Evolutionary conservation across 2,113 vertebrate genomes (phyloP).

Genomic region (Ceuthmochares aereus): DNA sequence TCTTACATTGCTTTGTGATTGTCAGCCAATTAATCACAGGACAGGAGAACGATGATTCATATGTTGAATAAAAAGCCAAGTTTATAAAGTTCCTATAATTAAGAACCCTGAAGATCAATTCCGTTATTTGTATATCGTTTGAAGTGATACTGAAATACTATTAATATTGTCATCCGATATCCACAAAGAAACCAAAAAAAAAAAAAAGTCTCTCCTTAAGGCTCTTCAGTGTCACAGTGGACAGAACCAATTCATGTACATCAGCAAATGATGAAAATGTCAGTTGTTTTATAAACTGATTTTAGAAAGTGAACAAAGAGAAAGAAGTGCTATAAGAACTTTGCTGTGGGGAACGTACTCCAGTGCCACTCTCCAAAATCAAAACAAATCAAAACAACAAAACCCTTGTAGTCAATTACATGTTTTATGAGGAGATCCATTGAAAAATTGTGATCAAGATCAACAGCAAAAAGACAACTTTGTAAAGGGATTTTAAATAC

Average conservation of each 20-base stretch:
- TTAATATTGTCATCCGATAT: neutral
- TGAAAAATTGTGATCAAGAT: neutral
- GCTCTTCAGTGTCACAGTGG: neutral
- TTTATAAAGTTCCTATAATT: neutral
- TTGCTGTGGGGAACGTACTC: accelerated
- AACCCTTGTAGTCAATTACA: neutral
- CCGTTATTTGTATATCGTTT: neutral
- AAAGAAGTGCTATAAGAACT: neutral
- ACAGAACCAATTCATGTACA: neutral
- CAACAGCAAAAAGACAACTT: neutral
- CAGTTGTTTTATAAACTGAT: neutral
- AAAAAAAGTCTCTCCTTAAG: neutral
- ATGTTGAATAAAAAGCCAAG: neutral
- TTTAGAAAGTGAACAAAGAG: neutral
- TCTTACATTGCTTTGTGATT: neutral
- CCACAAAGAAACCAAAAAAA: neutral
- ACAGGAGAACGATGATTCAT: neutral
- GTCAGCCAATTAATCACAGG: neutral
- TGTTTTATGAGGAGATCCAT: neutral
- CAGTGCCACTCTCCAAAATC: accelerated
- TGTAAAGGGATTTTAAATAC: neutral
- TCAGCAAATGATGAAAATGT: neutral
- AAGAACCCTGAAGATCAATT: neutral
- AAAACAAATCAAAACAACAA: neutral
- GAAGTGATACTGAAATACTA: neutral